These are phyloP conservation scores for Ophion slaviceki DNA, from an alignment of 2,888 invertebrate species.

Conservation along the genomic window DNA sequence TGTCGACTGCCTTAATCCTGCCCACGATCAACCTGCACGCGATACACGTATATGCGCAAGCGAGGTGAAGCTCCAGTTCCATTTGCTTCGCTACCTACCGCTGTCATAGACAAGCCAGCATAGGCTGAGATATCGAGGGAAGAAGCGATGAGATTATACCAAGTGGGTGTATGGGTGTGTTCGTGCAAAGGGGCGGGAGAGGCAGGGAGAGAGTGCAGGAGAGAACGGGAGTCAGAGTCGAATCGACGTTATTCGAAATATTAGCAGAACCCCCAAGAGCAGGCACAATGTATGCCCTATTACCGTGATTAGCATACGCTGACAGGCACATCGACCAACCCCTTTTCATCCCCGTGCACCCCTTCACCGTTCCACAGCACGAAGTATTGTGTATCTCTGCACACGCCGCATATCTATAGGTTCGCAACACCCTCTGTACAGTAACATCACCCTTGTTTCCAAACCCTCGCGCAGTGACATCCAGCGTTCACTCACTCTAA, in stretches of 20 bases:
- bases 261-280: slow-evolving; percentile 73
- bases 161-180: slow-evolving; percentile 15
- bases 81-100: slow-evolving; percentile 22
- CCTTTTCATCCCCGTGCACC: slow-evolving; percentile 46
- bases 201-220: slow-evolving; percentile 26
- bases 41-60: slow-evolving; percentile 11
- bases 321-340: slow-evolving; percentile 75
- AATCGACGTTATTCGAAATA: slow-evolving; percentile 81
- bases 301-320: slow-evolving; percentile 82
- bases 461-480: slow-evolving; percentile 17
- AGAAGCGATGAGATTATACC: slow-evolving; percentile 54
- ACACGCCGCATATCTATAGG: slow-evolving; percentile 19
- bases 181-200: slow-evolving; percentile 15
- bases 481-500: slow-evolving; percentile 55
- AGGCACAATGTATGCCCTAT: slow-evolving; percentile 79
- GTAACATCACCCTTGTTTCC: slow-evolving; percentile 28
- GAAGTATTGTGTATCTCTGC: slow-evolving; percentile 38
- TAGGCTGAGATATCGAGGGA: slow-evolving; percentile 44
- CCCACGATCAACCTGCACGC: slow-evolving; percentile 7
- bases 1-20: slow-evolving; percentile 18
- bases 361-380: slow-evolving; percentile 13
- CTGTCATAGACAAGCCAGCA: slow-evolving; percentile 37
- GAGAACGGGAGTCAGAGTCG: slow-evolving; percentile 61
- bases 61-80: slow-evolving; percentile 14
- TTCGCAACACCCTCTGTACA: slow-evolving; percentile 28